Evolutionary conservation across 2,888 invertebrate genomes (phyloP).

Genomic region (Andrena fulva): DNA sequence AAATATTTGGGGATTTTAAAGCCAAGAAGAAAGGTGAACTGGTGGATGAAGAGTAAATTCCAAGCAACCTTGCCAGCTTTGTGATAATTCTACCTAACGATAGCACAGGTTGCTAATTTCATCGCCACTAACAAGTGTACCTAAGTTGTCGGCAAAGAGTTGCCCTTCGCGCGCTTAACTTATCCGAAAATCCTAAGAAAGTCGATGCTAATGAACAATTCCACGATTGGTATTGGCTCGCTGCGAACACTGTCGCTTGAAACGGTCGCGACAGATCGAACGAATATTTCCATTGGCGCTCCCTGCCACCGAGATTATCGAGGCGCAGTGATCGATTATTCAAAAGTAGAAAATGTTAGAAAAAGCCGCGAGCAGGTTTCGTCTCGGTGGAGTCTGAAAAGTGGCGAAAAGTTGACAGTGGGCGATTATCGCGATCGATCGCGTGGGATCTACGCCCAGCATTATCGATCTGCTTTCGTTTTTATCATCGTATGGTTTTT

Average conservation of each 20-base stretch:
- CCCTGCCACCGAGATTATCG: slow-evolving; percentile 36
- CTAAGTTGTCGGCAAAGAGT: slow-evolving; percentile 21
- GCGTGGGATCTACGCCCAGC: not conserved
- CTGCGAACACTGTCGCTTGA: not conserved
- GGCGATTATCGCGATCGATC: slow-evolving; percentile 7
- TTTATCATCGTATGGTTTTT: not conserved
- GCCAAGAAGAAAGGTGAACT: not conserved
- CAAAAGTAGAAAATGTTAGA: slow-evolving; percentile 63
- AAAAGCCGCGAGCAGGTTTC: slow-evolving; percentile 51
- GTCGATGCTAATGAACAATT: slow-evolving; percentile 29
- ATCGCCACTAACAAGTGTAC: no score
- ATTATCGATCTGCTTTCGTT: slow-evolving; percentile 9
- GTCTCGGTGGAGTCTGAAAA: slow-evolving; percentile 21
- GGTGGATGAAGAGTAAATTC: not conserved
- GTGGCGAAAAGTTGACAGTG: slow-evolving; percentile 16
- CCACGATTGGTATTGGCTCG: slow-evolving; percentile 15
- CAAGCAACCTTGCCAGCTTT: no score
- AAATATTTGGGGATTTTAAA: no score
- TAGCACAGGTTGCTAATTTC: no score
- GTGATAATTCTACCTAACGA: no score
- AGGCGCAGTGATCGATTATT: slow-evolving; percentile 33
- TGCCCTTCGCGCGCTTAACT: slow-evolving; percentile 33
- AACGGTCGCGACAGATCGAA: slow-evolving; percentile 26
- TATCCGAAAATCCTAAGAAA: slow-evolving; percentile 2
- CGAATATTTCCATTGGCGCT: slow-evolving; percentile 40